A percentile compares a stretch with the other conserved stretches of the same genome.
Conservation (phyloP, 1,140 invertebrate species). For the Drosophila jambulina region DNA sequence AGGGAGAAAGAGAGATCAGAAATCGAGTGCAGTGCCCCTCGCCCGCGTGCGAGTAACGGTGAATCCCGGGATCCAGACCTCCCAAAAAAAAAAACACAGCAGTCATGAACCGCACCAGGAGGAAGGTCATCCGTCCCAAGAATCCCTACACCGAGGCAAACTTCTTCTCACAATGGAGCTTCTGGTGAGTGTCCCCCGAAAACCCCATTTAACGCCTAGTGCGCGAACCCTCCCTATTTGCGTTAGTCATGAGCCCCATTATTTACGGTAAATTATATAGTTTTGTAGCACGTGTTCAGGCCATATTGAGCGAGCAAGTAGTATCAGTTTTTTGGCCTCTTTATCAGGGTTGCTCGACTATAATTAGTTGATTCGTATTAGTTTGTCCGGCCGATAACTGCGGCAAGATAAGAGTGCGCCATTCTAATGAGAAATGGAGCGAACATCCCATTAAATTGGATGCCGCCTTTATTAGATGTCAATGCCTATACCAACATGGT, state of each 20-base stretch:
- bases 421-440: constrained; percentile 36
- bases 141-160: constrained; percentile 78
- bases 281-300: constrained; percentile 59
- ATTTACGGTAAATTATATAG: constrained; percentile 59
- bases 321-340: constrained; percentile 4
- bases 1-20: background rate
- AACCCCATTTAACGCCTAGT: background rate
- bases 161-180: constrained; percentile 76
- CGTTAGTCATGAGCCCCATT: constrained; percentile 36
- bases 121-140: constrained; percentile 74
- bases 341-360: constrained; percentile 20
- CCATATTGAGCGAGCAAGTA: constrained; percentile 39
- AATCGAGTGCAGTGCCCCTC: constrained; percentile 7
- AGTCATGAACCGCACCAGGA: constrained; percentile 79
- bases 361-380: constrained; percentile 39
- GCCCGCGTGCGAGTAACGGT: constrained; percentile 44
- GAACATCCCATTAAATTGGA: constrained; percentile 44
- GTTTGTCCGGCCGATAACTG: constrained; percentile 28
- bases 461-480: constrained; percentile 54
- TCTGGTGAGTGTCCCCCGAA: constrained; percentile 66
- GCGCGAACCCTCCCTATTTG: background rate
- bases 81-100: constrained; percentile 4
- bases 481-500: constrained; percentile 42
- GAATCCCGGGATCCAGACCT: constrained; percentile 27
- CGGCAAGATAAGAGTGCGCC: background rate